Percentiles rank a stretch among this genome's conserved stretches.
These are phyloP conservation scores for Pristiophorus japonicus DNA, from an alignment of 2,113 vertebrate genomes.

Conservation along the genomic window DNA sequence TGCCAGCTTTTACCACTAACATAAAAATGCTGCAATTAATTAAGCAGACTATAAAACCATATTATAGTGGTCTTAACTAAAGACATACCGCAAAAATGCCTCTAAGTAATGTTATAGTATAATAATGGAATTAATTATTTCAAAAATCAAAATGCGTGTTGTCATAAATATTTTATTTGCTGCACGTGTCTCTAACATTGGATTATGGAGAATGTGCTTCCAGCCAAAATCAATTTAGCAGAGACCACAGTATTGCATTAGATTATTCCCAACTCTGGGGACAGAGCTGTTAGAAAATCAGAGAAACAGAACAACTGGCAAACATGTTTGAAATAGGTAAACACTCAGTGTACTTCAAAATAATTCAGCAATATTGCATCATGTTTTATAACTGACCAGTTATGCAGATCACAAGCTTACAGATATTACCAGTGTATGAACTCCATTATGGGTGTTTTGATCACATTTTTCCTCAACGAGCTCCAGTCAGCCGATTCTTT, in stretches of 20 bases:
- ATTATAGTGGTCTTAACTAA: background rate
- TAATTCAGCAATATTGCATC: background rate
- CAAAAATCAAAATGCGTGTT: background rate
- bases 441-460: background rate
- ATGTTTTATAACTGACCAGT: background rate
- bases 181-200: background rate
- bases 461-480: background rate
- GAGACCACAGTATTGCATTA: background rate
- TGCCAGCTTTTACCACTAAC: background rate
- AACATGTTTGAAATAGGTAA: background rate
- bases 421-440: background rate
- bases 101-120: background rate
- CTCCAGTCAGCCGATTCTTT: background rate
- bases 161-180: background rate
- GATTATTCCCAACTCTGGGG: background rate
- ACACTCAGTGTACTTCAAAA: background rate
- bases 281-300: background rate
- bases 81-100: background rate
- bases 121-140: slow-evolving; percentile 8
- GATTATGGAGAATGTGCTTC: background rate
- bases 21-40: slow-evolving; percentile 24
- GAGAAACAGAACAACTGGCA: background rate
- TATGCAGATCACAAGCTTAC: background rate
- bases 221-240: background rate
- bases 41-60: slow-evolving; percentile 6